These are phyloP conservation scores for Mustela erminea DNA, from an alignment of 2,797 vertebrate genomes.

Conservation along the genomic window DNA sequence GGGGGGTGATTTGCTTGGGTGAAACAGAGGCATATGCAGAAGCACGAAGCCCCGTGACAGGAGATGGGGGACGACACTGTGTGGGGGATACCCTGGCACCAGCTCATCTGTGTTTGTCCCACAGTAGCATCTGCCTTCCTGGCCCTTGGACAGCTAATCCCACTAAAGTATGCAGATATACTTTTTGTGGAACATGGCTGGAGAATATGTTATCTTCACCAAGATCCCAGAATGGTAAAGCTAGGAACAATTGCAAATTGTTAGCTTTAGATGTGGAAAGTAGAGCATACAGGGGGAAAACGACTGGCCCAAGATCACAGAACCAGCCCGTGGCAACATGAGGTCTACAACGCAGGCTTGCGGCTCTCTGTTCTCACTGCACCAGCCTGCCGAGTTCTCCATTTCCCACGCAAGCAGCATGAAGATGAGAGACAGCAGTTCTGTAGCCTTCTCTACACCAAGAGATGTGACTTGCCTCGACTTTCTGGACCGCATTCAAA, in stretches of 20 bases:
- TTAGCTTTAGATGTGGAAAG: background rate
- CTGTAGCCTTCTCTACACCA: background rate
- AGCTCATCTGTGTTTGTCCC: background rate
- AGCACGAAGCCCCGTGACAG: fast-evolving
- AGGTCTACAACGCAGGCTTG: fast-evolving
- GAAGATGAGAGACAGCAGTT: background rate
- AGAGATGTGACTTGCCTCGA: fast-evolving
- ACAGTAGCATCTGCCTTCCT: background rate
- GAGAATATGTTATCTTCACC: background rate
- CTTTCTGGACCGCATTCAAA: background rate
- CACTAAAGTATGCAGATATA: background rate
- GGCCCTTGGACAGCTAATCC: background rate
- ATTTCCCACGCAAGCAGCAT: too few species aligned
- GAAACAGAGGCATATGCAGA: background rate
- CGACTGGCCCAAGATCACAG: background rate
- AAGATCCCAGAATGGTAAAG: background rate
- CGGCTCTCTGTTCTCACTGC: fast-evolving
- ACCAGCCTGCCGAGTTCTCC: background rate
- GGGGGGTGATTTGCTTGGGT: background rate
- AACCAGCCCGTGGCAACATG: background rate
- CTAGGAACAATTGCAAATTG: background rate
- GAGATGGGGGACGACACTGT: fast-evolving
- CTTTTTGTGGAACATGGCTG: background rate
- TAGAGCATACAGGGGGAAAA: background rate
- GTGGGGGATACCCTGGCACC: background rate